Evolutionary conservation across 2,888 invertebrate genomes (phyloP).

Genomic region (Adelphocoris suturalis): DNA sequence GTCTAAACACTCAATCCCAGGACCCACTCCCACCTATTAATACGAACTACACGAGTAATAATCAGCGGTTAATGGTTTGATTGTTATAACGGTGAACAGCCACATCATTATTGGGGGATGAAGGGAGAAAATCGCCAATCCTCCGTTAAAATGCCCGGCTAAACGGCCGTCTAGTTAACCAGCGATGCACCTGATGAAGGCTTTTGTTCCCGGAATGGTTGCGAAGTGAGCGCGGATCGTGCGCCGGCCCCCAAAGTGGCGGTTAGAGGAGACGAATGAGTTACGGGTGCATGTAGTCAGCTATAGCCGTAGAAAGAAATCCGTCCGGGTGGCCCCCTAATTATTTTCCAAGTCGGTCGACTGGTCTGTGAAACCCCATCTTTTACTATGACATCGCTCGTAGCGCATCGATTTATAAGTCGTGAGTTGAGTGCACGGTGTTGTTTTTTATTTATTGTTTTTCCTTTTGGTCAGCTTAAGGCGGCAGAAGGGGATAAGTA

Average conservation of each 20-base stretch:
- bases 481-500: neutral
- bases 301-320: slow-evolving; percentile 51
- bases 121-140: neutral
- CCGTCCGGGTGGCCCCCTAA: slow-evolving; percentile 58
- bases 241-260: neutral
- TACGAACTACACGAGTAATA: neutral
- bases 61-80: neutral
- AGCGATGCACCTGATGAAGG: neutral
- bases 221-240: slow-evolving; percentile 39
- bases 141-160: neutral
- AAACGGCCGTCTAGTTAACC: neutral
- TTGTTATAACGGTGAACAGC: neutral
- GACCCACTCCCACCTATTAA: no score
- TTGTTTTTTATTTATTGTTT: neutral
- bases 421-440: slow-evolving; percentile 17
- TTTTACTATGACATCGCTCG: slow-evolving; percentile 35
- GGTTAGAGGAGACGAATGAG: neutral
- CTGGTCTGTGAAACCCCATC: slow-evolving; percentile 39
- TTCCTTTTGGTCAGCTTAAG: neutral
- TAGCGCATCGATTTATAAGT: slow-evolving; percentile 32
- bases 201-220: slow-evolving; percentile 12
- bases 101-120: neutral
- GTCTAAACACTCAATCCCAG: no score
- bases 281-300: slow-evolving; percentile 41
- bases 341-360: slow-evolving; percentile 60